Conservation (phyloP, 2,888 invertebrate genomes). For the Amiota mariae region DNA sequence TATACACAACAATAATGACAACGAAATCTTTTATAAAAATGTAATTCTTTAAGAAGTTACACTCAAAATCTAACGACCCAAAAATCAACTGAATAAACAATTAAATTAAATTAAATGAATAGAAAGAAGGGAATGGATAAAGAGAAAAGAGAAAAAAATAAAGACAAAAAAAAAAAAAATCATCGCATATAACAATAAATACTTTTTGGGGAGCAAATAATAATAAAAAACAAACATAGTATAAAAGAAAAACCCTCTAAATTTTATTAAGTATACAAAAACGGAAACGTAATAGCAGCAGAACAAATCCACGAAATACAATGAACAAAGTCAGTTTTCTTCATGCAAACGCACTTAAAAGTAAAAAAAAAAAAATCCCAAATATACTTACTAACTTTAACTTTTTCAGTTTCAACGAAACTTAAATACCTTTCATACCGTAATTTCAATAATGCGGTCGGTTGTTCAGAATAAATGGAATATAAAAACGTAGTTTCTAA, state of each 20-base stretch:
- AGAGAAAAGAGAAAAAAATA: no score
- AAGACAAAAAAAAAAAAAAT: no score
- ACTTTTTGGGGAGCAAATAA: no score
- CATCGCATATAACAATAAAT: no score
- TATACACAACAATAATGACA: neutral
- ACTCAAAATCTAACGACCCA: conserved; percentile 1
- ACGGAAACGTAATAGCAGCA: neutral
- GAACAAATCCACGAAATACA: neutral
- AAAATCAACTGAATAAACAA: conserved; percentile 23
- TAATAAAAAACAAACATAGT: no score
- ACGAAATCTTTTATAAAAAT: neutral
- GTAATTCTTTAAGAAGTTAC: neutral
- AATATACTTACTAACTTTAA: no score
- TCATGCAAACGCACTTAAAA: neutral
- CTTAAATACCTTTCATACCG: no score
- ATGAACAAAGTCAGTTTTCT: conserved; percentile 12
- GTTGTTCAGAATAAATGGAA: no score
- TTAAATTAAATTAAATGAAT: conserved; percentile 8
- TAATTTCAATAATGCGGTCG: no score
- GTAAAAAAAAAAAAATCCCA: no score
- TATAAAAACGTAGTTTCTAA: no score
- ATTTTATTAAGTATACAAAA: neutral
- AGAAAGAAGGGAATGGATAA: neutral
- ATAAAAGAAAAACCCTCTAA: neutral
- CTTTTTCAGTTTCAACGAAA: no score